Base-by-base conservation (phyloP, 2,888 invertebrate genomes). In the Ichneumoninae sp. region DNA sequence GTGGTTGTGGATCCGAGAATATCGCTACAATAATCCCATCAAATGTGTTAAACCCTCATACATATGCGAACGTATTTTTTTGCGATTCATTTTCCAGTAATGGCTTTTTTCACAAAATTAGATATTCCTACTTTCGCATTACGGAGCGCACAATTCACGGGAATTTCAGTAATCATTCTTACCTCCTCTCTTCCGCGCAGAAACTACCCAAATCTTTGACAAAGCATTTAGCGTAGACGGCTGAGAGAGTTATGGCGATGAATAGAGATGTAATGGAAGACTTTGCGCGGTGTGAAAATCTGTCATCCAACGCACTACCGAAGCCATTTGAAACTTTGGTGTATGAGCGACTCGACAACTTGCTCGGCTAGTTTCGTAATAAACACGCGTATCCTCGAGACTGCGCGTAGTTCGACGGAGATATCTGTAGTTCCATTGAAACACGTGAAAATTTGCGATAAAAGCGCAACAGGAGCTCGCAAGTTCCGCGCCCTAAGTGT, bases 331-430 rank as follows among this genome's bases (percentile, higher is more conserved):
- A 33, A 74, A 81, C 36, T 81, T 57, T 36, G 60, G 54, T 47
- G 57, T 57, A 26, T 69, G 66, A 74, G 68, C 68, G 66, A 80
- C 65, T 57, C 66, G 70, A 80, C 50, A 44, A 66, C 73, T 80
- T 73, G 66, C 63, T 44, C 73, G 26, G 1, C 22, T 22, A 26
- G 26, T 22, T 44, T 44, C 44, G 13, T 13, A 10, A 57, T 57
- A 26, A 57, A 57, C 26, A 26, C 57, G 26, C 57, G 8, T 57
- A 26, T 57, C 57, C 57, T 4, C 57, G 26, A 26, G 57, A 57
- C 26, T 26, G 8, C 4, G 1, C 26, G 3, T 5, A 26, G 57
- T 13, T 13, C 10, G 10, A 26, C 3, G 3, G 22, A 26, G 3
- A 57, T 26, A 57, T 57, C 57, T 10, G 26, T 22, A 57, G 13